Evolutionary conservation across 2,797 vertebrate species (phyloP), one percentile per base, ranked within the genome.

Genomic region (Pantherophis vulpinus): DNA sequence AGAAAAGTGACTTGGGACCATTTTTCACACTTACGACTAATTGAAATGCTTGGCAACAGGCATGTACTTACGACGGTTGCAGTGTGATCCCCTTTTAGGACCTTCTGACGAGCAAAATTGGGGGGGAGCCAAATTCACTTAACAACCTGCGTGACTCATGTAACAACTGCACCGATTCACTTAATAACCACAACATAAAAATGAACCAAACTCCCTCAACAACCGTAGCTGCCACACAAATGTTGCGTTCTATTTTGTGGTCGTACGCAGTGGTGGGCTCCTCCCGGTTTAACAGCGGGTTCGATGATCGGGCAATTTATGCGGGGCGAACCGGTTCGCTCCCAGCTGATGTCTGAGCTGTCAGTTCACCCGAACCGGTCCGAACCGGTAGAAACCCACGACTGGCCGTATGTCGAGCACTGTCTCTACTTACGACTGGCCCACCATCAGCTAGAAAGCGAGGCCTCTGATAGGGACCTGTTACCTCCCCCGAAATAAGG

Each of bases 221-320:
- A 16, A 63, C 27, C 11, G 4, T 13, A 1, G 2, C n/a, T 0
- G 27, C 27, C 61, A 0, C 63, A 32, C 12, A 32, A 16, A 70
- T 6, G 1, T 32, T 32, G 29, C 4, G 0, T 11, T 32, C n/a
- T 1, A 32, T 14, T 70, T 14, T 70, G 29, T n/a, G 0, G n/a
- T 7, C 0, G 14, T 70, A 16, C 5, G 4, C 47, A 51, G 47
- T 51, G 47, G 47, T 51, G 47, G 47, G 47, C 7, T 51, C 47
- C 7, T 51, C 47, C 47, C 7, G 47, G 47, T 51, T 51, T 51
- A 8, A 51, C 5, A 51, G 4, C 47, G 6, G 6, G 47, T 51
- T 51, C 47, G 7, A 5, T 51, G 47, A 51, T 51, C 6, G 5
- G 0, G 47, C 47, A 37, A 51, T 51, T 51, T 51, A 5, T 5